phyloP scores from a whole-genome alignment of 2,113 vertebrate species.

The Ciconia maguari region DNA sequence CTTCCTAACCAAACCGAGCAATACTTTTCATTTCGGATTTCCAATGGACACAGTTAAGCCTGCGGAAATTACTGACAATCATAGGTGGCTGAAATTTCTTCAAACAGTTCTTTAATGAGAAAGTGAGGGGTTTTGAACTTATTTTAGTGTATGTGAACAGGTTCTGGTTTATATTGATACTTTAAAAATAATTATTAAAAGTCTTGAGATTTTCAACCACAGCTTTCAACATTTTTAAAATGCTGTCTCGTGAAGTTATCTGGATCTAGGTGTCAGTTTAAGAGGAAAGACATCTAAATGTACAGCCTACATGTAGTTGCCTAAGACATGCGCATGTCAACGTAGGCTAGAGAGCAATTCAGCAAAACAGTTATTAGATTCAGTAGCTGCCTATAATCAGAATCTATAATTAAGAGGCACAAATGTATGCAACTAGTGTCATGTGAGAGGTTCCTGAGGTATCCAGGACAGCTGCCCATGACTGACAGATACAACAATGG shows the following conservation, averaged over 20 bases:
- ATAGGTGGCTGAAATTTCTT: background rate
- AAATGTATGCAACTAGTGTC: background rate
- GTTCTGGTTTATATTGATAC: background rate
- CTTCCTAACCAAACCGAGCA: background rate
- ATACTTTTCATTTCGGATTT: background rate
- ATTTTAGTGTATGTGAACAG: background rate
- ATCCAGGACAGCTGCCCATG: background rate
- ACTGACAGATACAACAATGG: background rate
- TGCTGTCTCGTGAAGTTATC: background rate
- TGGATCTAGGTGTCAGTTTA: background rate
- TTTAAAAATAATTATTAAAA: background rate
- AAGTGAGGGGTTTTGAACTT: background rate
- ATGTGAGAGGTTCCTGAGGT: background rate
- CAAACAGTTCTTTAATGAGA: background rate
- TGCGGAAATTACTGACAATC: background rate
- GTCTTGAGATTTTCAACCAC: background rate
- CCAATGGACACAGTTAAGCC: background rate
- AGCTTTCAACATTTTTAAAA: background rate
- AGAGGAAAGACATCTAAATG: background rate
- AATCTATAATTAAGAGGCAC: background rate
- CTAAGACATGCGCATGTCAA: fast-evolving
- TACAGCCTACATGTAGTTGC: background rate
- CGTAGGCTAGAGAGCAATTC: background rate
- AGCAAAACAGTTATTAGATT: background rate
- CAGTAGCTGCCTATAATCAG: background rate